Conservation (phyloP, 2,888 invertebrate species). For the Buathra laborator region DNA sequence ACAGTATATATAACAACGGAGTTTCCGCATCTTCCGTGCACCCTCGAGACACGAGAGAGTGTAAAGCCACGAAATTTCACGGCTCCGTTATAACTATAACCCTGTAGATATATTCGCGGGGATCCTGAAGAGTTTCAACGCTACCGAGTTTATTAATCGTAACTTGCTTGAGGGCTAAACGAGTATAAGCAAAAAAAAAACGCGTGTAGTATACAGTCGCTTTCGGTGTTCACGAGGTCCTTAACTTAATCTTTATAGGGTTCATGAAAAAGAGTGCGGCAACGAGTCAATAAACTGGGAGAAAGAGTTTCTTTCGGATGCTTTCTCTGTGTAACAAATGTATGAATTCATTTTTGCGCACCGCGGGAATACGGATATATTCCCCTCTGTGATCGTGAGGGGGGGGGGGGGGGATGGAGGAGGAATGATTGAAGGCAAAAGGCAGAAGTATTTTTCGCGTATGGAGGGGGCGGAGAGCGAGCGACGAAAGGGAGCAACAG, state of each 20-base stretch:
- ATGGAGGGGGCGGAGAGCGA: conserved; percentile 4
- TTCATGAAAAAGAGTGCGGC: conserved; percentile 21
- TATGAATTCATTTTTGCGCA: conserved; percentile 38
- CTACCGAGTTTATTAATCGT: conserved; percentile 62
- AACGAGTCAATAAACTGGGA: conserved; percentile 59
- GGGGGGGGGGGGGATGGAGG: neutral
- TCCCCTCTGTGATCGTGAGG: conserved; percentile 3
- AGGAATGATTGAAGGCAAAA: conserved; percentile 46
- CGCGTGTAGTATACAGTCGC: neutral
- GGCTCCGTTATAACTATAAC: conserved; percentile 3
- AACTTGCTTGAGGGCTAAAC: conserved; percentile 37
- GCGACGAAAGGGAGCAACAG: conserved; percentile 36
- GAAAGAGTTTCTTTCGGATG: conserved; percentile 17
- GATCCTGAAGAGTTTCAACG: conserved; percentile 41
- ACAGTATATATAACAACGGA: conserved; percentile 11
- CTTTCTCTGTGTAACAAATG: neutral
- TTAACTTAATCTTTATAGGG: conserved; percentile 54
- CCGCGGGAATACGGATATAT: conserved; percentile 3
- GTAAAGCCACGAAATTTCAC: conserved; percentile 40
- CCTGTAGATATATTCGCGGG: neutral
- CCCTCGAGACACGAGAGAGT: conserved; percentile 36
- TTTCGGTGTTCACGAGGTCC: conserved; percentile 39
- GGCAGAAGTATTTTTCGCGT: conserved; percentile 31
- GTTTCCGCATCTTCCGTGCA: conserved; percentile 44
- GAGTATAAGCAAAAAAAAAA: conserved; percentile 33